Evolutionary conservation across 2,888 invertebrate genomes (phyloP), one percentile per base, ranked within the genome.

Genomic region (Dysmachus trigonus): DNA sequence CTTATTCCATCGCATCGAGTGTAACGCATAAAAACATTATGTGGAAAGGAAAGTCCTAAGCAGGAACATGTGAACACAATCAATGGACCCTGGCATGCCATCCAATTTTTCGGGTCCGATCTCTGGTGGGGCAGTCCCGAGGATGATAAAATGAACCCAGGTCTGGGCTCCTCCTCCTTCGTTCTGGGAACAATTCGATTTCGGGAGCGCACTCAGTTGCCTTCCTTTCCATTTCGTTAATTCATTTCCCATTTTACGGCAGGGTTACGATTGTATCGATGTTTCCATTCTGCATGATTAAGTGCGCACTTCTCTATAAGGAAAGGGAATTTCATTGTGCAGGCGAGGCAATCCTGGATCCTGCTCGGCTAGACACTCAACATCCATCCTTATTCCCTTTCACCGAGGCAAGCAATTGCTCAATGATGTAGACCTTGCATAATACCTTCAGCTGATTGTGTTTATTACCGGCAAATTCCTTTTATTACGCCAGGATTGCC

Each of bases 171-270:
- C 15, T 38, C n/a, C n/a, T n/a, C n/a, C n/a, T n/a, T n/a, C n/a
- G n/a, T n/a, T 51, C 33, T 13, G 31, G 79, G 47, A 51, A 51
- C 79, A 79, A 51, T 79, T 51, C 51, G 79, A 79, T 79, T 79
- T 79, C 33, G 33, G 41, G 51, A 79, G 30, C 51, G 47, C 27
- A 41, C 13, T 41, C 38, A 79, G 51, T 51, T 41, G 47, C 79
- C 31, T 79, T 51, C 79, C 51, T 79, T 79, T 79, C 79, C 79
- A 79, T 79, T 79, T 79, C 79, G 79, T 79, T 79, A 79, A 79
- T 79, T 79, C 79, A 79, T 79, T 79, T 79, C 47, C 31, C 51
- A 30, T 35, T 77, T 79, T 79, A 79, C 51, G 51, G 79, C 13
- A 79, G 51, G 79, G 79, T 51, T 30, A 18, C 47, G 79, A 27